Evolutionary conservation across 2,113 vertebrate species (phyloP).

Genomic region (Thunnus maccoyii): DNA sequence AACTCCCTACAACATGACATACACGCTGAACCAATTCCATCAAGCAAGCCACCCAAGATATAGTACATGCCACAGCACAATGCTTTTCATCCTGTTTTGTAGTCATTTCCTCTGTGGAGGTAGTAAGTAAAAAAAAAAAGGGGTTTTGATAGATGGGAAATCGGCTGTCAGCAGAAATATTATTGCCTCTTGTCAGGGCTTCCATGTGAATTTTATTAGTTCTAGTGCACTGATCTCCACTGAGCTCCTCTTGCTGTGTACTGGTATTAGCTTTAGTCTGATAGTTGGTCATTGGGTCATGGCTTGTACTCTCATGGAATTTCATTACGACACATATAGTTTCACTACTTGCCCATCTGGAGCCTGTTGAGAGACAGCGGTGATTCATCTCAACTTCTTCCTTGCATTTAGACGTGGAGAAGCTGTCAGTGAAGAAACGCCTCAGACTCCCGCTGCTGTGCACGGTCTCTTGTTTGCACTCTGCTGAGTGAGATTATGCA

Average conservation of each 20-base stretch:
- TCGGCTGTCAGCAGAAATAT: slow-evolving; percentile 65
- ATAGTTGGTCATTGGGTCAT: slow-evolving; percentile 44
- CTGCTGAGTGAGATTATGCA: slow-evolving; percentile 25
- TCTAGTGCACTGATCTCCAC: slow-evolving; percentile 54
- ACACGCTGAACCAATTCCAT: slow-evolving; percentile 77
- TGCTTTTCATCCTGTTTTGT: slow-evolving; percentile 73
- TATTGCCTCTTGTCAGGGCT: slow-evolving; percentile 53
- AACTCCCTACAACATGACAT: slow-evolving; percentile 74
- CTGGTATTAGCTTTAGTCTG: slow-evolving; percentile 43
- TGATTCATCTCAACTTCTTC: slow-evolving; percentile 26
- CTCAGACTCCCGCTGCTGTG: not conserved
- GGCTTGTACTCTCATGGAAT: slow-evolving; percentile 34
- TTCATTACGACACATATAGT: slow-evolving; percentile 53
- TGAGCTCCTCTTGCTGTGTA: slow-evolving; percentile 34
- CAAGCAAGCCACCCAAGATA: slow-evolving; percentile 77
- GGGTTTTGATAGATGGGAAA: slow-evolving; percentile 65
- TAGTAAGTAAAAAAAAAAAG: slow-evolving; percentile 50
- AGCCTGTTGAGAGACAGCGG: not conserved
- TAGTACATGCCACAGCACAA: slow-evolving; percentile 65
- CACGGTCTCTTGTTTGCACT: slow-evolving; percentile 9
- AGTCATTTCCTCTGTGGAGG: slow-evolving; percentile 56
- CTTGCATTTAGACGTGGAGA: slow-evolving; percentile 23
- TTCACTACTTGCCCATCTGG: slow-evolving; percentile 16
- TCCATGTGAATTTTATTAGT: slow-evolving; percentile 67
- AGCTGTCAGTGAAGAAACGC: slow-evolving; percentile 21